phyloP scores from a whole-genome alignment of 2,113 vertebrate genomes.

The Chaetodon trifascialis region DNA sequence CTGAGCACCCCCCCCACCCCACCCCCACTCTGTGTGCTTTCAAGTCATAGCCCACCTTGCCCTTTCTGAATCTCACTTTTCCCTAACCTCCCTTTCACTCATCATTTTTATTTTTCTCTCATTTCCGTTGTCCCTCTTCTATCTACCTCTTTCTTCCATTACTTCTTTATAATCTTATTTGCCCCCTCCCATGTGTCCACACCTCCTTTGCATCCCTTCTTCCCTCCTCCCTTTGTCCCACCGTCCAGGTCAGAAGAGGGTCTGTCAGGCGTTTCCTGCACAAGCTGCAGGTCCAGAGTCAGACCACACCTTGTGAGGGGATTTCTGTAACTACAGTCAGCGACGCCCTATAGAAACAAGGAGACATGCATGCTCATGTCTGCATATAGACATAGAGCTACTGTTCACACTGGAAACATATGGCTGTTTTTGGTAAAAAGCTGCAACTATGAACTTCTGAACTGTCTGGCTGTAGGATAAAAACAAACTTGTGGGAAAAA shows the following conservation, averaged over 20 bases:
- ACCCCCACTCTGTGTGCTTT: constrained; percentile 4
- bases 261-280: constrained; percentile 78
- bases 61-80: constrained; percentile 13
- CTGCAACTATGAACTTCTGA: constrained; percentile 16
- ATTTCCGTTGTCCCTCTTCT: neutral
- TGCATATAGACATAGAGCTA: neutral
- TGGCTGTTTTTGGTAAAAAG: constrained; percentile 23
- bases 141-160: neutral
- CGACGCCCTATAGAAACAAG: constrained; percentile 51
- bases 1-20: constrained; percentile 3
- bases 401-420: constrained; percentile 10
- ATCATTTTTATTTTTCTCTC: neutral
- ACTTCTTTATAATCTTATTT: constrained; percentile 5
- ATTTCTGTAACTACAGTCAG: constrained; percentile 62
- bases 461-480: constrained; percentile 20
- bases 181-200: constrained; percentile 38
- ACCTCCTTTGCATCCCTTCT: constrained; percentile 65
- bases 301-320: constrained; percentile 78
- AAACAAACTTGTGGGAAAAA: constrained; percentile 62
- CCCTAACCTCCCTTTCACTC: neutral
- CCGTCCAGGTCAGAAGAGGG: constrained; percentile 73
- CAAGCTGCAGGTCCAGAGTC: constrained; percentile 46
- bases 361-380: constrained; percentile 47
- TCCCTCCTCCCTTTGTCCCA: constrained; percentile 65
- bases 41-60: constrained; percentile 37